Evolutionary conservation across 2,888 invertebrate genomes (phyloP).

Genomic region (Harpalus rubripes): DNA sequence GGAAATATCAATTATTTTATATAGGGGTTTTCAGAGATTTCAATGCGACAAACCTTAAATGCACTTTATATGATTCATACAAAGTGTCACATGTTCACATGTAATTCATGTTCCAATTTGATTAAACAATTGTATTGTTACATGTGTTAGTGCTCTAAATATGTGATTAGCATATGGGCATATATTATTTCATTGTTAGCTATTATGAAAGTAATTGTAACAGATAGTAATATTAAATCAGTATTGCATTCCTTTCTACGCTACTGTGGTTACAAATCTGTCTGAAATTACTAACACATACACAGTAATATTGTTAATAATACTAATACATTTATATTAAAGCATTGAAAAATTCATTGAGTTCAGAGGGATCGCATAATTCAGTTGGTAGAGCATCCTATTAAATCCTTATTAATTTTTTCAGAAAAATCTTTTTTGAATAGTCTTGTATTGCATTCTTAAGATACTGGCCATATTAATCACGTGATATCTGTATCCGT

Average conservation of each 20-base stretch:
- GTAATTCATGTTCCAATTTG: neutral
- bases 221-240: neutral
- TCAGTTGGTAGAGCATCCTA: too few relatives aligned
- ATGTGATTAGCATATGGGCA: slow-evolving; percentile 14
- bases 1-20: too few relatives aligned
- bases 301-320: neutral
- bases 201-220: slow-evolving; percentile 5
- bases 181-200: slow-evolving; percentile 26
- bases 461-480: neutral
- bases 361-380: too few relatives aligned
- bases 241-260: slow-evolving; percentile 20
- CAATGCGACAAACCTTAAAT: too few relatives aligned
- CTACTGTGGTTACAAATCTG: slow-evolving; percentile 22
- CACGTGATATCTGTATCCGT: neutral
- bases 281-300: slow-evolving; percentile 24
- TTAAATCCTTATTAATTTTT: too few relatives aligned
- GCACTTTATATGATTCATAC: neutral
- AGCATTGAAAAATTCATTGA: too few relatives aligned
- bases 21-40: too few relatives aligned
- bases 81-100: neutral
- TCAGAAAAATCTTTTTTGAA: too few relatives aligned
- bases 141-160: neutral
- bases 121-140: neutral
- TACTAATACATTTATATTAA: neutral
- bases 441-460: too few relatives aligned